Conservation (phyloP, 1,140 invertebrate genomes). For the Dendroctonus valens region DNA sequence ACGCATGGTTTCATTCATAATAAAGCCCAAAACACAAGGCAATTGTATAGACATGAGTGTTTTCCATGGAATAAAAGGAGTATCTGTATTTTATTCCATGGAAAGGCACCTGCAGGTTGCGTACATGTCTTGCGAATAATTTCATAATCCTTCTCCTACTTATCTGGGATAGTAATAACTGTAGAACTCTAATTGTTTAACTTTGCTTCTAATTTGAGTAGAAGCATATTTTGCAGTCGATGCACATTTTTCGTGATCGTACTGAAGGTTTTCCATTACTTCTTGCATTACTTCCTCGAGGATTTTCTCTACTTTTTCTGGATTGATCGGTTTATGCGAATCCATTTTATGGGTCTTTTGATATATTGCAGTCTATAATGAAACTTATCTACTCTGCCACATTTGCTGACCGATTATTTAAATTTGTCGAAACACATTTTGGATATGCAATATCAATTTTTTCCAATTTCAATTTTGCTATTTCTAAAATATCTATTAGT, state of each 20-base stretch:
- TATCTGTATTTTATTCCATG: constrained; percentile 61
- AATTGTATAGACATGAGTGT: constrained; percentile 55
- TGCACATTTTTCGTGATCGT: constrained; percentile 49
- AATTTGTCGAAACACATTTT: too few species aligned
- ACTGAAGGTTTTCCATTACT: constrained; percentile 51
- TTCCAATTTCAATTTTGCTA: too few species aligned
- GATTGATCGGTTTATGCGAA: constrained; percentile 53
- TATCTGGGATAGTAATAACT: constrained; percentile 57
- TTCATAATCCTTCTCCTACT: constrained; percentile 56
- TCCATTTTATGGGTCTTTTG: constrained; percentile 55
- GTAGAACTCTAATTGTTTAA: constrained; percentile 54
- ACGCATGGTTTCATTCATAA: constrained; percentile 54
- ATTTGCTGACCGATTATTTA: too few species aligned
- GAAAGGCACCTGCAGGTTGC: constrained; percentile 57
- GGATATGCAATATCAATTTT: too few species aligned
- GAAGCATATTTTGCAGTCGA: constrained; percentile 51
- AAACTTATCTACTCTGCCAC: not conserved
- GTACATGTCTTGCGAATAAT: constrained; percentile 54
- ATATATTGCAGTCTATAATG: constrained; percentile 45
- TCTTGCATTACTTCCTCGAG: constrained; percentile 51
- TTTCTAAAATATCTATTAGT: too few species aligned
- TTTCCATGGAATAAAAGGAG: constrained; percentile 56
- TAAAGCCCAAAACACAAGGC: constrained; percentile 59
- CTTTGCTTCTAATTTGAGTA: constrained; percentile 49
- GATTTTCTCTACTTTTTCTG: constrained; percentile 53